Conservation (phyloP, 2,888 invertebrate species). For the Sericinus montela region DNA sequence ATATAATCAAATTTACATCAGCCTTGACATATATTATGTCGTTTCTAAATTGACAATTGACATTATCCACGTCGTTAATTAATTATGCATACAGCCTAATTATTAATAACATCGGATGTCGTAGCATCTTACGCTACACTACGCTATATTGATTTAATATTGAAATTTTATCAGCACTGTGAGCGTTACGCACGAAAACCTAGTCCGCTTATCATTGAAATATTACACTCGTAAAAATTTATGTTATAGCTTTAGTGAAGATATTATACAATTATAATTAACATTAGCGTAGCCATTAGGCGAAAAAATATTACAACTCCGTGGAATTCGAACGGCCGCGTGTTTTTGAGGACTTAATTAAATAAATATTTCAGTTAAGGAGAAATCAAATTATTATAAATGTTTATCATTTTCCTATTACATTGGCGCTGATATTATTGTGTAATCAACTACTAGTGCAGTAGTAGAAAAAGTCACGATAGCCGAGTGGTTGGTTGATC, state of each 20-base stretch:
- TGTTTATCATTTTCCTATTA: too few species aligned
- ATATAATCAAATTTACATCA: conserved; percentile 4
- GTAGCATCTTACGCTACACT: conserved; percentile 10
- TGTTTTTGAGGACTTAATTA: too few species aligned
- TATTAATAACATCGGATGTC: conserved; percentile 25
- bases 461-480: too few species aligned
- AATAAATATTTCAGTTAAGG: not conserved
- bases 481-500: too few species aligned
- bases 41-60: conserved; percentile 24
- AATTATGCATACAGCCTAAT: conserved; percentile 31
- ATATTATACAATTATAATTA: conserved; percentile 5
- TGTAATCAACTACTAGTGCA: too few species aligned
- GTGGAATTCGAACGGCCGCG: not conserved
- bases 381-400: conserved; percentile 3
- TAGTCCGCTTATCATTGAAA: conserved; percentile 4
- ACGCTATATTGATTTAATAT: conserved; percentile 42
- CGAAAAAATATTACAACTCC: conserved; percentile 9
- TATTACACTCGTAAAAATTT: conserved; percentile 12
- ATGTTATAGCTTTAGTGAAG: conserved; percentile 9
- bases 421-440: too few species aligned
- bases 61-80: conserved; percentile 26
- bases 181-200: conserved; percentile 15
- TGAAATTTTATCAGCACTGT: conserved; percentile 27
- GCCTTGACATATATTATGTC: conserved; percentile 26
- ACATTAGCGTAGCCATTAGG: conserved; percentile 3